Percentiles rank a stretch among this genome's conserved stretches.
Conservation (phyloP, 2,888 invertebrate species). For the Pristionchus fissidentatus region DNA sequence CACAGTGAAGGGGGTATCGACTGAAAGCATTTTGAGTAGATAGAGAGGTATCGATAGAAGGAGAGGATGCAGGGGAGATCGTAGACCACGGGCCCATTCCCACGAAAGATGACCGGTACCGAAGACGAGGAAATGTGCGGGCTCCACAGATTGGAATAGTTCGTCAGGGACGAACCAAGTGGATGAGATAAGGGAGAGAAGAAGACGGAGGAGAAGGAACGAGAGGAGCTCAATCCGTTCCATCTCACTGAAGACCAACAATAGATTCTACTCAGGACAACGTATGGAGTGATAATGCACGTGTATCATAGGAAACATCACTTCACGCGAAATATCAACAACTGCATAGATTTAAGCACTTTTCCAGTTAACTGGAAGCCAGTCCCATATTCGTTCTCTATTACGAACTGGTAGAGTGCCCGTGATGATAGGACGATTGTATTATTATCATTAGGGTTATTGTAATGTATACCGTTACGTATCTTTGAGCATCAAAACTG, state of each 20-base stretch:
- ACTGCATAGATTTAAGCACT: no score
- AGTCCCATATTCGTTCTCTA: no score
- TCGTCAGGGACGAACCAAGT: conserved; percentile 96
- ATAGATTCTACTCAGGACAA: not conserved
- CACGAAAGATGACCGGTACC: conserved; percentile 93
- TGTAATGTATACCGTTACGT: no score
- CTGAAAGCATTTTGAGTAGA: conserved; percentile 81
- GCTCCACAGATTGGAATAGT: conserved; percentile 86
- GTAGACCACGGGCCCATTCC: conserved; percentile 92
- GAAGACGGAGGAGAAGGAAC: conserved; percentile 79
- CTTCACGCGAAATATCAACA: no score
- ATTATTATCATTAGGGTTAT: no score
- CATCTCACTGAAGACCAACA: conserved; percentile 40
- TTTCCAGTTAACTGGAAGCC: no score
- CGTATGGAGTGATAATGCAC: no score
- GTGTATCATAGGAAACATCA: no score
- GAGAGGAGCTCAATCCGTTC: not conserved
- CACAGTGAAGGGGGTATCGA: conserved; percentile 82
- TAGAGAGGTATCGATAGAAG: conserved; percentile 42
- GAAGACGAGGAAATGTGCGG: conserved; percentile 88
- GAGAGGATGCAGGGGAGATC: conserved; percentile 81
- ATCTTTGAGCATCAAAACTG: no score
- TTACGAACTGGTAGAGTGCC: no score
- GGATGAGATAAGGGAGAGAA: conserved; percentile 85
- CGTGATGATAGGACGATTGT: no score